Evolutionary conservation across 2,797 vertebrate genomes (phyloP).

Genomic region (Cuculus canorus): DNA sequence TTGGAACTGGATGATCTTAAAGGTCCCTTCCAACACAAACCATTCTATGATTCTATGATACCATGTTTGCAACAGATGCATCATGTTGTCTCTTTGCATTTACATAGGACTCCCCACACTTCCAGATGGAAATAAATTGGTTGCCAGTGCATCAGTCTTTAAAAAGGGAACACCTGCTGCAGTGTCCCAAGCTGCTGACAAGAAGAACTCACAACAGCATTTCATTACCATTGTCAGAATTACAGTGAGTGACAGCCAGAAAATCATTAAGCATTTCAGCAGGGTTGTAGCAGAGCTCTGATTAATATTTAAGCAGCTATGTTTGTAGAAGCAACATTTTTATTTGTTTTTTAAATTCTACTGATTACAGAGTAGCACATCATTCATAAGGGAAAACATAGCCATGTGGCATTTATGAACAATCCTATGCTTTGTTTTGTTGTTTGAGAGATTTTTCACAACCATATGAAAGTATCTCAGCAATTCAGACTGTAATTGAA

Average conservation of each 20-base stretch:
- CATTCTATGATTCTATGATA: too few relatives aligned
- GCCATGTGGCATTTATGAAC: neutral
- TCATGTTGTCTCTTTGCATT: neutral
- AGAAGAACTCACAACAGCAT: neutral
- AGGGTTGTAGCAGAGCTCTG: constrained; percentile 6
- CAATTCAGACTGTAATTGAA: neutral
- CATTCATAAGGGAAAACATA: neutral
- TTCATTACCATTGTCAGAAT: constrained; percentile 39
- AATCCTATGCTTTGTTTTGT: neutral
- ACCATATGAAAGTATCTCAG: neutral
- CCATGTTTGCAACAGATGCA: neutral
- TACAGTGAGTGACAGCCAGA: constrained; percentile 38
- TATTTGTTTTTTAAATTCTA: constrained; percentile 46
- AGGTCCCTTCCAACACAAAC: too few relatives aligned
- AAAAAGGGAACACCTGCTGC: constrained; percentile 25
- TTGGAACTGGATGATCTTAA: too few relatives aligned
- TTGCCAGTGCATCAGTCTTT: neutral
- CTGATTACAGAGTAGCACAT: neutral
- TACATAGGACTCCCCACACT: neutral
- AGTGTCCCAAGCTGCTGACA: neutral
- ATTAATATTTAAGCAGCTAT: constrained; percentile 55
- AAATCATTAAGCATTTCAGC: constrained; percentile 38
- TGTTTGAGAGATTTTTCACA: neutral
- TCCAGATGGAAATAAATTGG: neutral
- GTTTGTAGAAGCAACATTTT: constrained; percentile 52